Percentiles rank a stretch among this genome's conserved stretches.
Conservation (phyloP, 2,113 vertebrate species). For the Mellivora capensis region DNA sequence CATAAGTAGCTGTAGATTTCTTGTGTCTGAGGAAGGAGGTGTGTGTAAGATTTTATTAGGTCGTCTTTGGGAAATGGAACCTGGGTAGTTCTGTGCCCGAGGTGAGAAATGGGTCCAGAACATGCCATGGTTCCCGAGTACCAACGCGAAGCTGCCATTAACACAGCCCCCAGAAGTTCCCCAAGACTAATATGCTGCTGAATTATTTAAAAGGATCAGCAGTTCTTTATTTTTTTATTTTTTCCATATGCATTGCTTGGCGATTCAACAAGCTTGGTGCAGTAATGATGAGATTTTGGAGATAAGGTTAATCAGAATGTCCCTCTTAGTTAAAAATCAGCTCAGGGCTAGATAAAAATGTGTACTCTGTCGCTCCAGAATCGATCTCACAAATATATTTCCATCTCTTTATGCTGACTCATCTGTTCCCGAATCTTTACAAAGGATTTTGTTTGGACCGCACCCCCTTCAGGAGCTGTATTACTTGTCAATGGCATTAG, state of each 20-base stretch:
- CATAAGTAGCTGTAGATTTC: background rate
- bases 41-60: background rate
- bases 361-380: background rate
- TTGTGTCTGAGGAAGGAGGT: background rate
- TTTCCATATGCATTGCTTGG: constrained; percentile 30
- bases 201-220: constrained; percentile 54
- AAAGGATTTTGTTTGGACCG: background rate
- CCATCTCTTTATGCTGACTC: background rate
- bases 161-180: constrained; percentile 12
- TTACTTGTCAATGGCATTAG: background rate
- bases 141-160: background rate
- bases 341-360: constrained; percentile 17
- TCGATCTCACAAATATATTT: background rate
- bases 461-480: background rate
- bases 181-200: constrained; percentile 25
- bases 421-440: background rate
- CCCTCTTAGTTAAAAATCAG: constrained; percentile 1
- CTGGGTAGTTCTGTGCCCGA: background rate
- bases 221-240: background rate
- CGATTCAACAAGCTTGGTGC: background rate
- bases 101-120: background rate
- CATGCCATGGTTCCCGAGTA: background rate
- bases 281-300: constrained; percentile 20
- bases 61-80: background rate
- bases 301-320: constrained; percentile 46